phyloP scores from a whole-genome alignment of 2,797 vertebrate genomes.

The Muscicapa striata region DNA sequence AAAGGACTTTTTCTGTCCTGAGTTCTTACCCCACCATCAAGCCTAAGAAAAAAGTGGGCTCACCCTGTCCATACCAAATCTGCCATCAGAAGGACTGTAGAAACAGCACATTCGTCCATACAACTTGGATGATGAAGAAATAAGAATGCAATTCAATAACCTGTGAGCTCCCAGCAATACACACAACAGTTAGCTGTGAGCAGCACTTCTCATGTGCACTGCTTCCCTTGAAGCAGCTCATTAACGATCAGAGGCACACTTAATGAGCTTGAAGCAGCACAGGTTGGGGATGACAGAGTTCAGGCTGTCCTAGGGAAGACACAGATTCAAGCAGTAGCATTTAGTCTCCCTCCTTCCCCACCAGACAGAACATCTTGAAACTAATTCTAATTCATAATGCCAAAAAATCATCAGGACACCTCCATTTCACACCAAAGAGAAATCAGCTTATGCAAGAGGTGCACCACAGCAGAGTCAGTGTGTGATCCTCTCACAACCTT shows the following conservation, averaged over 20 bases:
- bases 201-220: neutral
- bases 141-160: neutral
- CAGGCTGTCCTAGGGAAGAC: neutral
- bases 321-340: neutral
- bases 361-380: neutral
- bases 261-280: neutral
- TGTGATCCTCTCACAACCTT: neutral
- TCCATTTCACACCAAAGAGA: neutral
- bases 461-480: neutral
- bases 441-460: neutral
- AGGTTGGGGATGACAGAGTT: neutral
- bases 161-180: neutral
- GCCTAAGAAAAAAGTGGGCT: neutral
- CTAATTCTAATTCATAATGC: neutral
- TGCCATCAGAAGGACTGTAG: neutral
- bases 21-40: neutral
- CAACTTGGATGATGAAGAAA: neutral
- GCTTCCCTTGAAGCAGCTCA: neutral
- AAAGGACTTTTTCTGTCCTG: neutral
- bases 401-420: neutral
- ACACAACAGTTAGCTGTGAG: neutral
- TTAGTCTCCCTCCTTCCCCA: neutral
- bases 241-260: neutral
- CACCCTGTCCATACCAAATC: neutral
- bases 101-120: neutral